Evolutionary conservation across 2,113 vertebrate genomes (phyloP).

Genomic region (Mola mola): DNA sequence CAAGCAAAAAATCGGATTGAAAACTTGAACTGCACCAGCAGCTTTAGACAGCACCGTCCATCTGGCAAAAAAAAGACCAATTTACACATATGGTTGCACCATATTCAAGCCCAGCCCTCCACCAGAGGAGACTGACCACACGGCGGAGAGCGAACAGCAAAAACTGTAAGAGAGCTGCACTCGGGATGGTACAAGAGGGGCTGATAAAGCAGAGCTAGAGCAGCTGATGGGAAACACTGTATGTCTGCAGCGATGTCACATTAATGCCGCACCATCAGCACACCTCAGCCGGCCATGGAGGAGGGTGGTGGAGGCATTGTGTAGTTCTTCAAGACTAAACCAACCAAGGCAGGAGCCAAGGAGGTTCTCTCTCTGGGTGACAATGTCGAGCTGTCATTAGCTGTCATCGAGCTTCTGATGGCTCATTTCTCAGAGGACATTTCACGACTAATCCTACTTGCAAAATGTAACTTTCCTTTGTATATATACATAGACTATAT

Average conservation of each 20-base stretch:
- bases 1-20: background rate
- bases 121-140: constrained; percentile 29
- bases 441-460: background rate
- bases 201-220: background rate
- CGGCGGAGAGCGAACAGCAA: background rate
- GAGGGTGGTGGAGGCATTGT: no score
- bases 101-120: constrained; percentile 34
- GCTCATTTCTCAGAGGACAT: background rate
- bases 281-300: no score
- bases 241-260: background rate
- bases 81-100: constrained; percentile 36
- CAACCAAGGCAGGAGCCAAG: background rate
- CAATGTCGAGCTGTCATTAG: no score
- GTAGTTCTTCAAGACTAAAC: no score
- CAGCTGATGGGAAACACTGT: background rate
- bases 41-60: no score
- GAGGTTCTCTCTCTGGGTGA: no score
- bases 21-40: background rate
- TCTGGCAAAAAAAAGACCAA: constrained; percentile 14
- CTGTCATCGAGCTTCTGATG: constrained; percentile 11
- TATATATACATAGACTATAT: no score
- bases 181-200: constrained; percentile 5
- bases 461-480: background rate
- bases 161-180: constrained; percentile 16
- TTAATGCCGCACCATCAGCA: background rate